Evolutionary conservation across 2,113 vertebrate species (phyloP).

Genomic region (Athene noctua): DNA sequence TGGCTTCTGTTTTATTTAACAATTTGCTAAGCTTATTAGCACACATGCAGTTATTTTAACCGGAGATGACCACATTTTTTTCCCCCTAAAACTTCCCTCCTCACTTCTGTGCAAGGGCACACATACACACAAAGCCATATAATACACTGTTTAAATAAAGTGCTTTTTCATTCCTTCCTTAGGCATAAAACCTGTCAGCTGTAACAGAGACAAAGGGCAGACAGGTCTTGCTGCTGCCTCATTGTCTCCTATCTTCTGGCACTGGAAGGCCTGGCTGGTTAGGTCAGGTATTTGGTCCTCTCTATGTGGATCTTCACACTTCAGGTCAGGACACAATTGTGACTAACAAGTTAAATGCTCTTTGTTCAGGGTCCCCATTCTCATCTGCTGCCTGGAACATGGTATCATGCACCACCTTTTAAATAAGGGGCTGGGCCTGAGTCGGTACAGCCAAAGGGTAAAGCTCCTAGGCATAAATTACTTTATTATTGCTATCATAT

Average conservation of each 20-base stretch:
- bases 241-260: neutral
- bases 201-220: neutral
- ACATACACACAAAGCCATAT: neutral
- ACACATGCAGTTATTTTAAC: neutral
- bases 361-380: neutral
- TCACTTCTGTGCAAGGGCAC: neutral
- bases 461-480: neutral
- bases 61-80: neutral
- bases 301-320: neutral
- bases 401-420: neutral
- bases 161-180: neutral
- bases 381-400: neutral
- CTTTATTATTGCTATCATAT: neutral
- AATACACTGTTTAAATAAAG: neutral
- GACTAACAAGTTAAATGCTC: neutral
- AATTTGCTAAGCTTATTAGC: neutral
- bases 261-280: neutral
- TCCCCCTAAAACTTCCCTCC: neutral
- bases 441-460: neutral
- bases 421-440: neutral
- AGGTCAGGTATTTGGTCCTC: neutral
- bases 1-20: neutral
- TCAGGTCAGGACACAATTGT: neutral
- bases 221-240: neutral
- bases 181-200: neutral